A percentile compares a stretch with the other conserved stretches of the same genome.
Evolutionary conservation across 2,797 vertebrate genomes (phyloP).

Genomic region (Lateolabrax maculatus): DNA sequence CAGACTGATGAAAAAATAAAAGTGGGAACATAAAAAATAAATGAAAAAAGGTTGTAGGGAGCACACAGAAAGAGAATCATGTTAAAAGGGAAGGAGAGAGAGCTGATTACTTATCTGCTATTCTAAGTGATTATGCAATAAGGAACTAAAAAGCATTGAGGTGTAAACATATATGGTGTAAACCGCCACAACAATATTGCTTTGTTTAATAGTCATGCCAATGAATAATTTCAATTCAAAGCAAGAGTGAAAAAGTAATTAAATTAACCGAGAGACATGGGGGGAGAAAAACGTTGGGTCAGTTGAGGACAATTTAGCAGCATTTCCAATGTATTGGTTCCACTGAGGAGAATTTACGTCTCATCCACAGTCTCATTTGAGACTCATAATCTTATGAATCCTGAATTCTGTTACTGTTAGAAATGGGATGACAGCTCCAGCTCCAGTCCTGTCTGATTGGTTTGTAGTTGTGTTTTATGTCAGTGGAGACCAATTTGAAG

Average conservation of each 20-base stretch:
- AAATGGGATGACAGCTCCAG: background rate
- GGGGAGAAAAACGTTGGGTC: constrained; percentile 22
- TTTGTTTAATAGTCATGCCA: constrained; percentile 34
- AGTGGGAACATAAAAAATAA: constrained; percentile 27
- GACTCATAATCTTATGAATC: constrained; percentile 38
- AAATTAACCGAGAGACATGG: constrained; percentile 31
- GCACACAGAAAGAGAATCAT: constrained; percentile 7
- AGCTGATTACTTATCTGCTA: background rate
- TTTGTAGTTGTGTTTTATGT: background rate
- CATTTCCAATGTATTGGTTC: constrained; percentile 45
- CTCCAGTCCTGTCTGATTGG: background rate
- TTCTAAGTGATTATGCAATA: constrained; percentile 17
- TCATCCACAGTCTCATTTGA: constrained; percentile 30
- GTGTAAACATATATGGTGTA: constrained; percentile 16
- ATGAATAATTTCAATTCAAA: constrained; percentile 46
- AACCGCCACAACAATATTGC: constrained; percentile 28
- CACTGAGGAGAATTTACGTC: constrained; percentile 27
- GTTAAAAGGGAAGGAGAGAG: background rate
- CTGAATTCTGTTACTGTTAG: constrained; percentile 8
- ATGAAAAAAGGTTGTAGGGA: constrained; percentile 4
- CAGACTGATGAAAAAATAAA: constrained; percentile 27
- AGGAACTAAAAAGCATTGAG: constrained; percentile 11
- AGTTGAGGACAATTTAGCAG: constrained; percentile 40
- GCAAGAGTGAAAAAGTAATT: constrained; percentile 26
- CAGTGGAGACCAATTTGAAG: too few species aligned